Conservation (phyloP, 2,888 invertebrate species). For the Boloria euphrosyne region DNA sequence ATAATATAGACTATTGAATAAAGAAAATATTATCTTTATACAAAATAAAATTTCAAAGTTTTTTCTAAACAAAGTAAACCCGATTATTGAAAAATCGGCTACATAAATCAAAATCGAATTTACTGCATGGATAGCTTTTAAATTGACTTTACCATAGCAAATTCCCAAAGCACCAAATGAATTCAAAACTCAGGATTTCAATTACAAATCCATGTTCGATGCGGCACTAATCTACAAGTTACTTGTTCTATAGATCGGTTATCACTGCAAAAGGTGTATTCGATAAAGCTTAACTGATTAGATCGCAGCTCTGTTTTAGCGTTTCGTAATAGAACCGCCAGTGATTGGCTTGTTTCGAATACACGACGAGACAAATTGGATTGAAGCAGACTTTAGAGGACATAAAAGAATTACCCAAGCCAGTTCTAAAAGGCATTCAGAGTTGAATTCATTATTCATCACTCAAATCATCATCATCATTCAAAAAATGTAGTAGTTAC, state of each 20-base stretch:
- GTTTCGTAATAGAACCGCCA: conserved; percentile 63
- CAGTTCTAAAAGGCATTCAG: conserved; percentile 28
- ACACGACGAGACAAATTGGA: conserved; percentile 73
- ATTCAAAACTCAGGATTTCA: conserved; percentile 35
- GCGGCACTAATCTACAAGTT: conserved; percentile 34
- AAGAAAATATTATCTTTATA: too few species aligned
- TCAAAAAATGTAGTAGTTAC: too few species aligned
- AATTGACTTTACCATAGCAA: conserved; percentile 27
- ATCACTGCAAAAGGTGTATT: conserved; percentile 66
- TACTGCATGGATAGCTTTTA: conserved; percentile 3
- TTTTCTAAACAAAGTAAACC: too few species aligned
- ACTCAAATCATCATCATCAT: too few species aligned
- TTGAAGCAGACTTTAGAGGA: conserved; percentile 62
- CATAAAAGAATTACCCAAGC: conserved; percentile 46
- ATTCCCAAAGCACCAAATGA: conserved; percentile 17
- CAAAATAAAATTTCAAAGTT: too few species aligned
- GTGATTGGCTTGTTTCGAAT: conserved; percentile 74
- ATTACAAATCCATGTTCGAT: conserved; percentile 32
- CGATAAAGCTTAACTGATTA: conserved; percentile 70
- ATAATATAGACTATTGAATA: too few species aligned
- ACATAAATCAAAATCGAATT: conserved; percentile 8
- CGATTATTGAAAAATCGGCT: too few species aligned
- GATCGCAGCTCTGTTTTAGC: conserved; percentile 55
- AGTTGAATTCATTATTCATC: not conserved
- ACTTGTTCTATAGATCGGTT: conserved; percentile 56